Conservation (phyloP, 2,888 invertebrate genomes). For the Diadegma fenestrale region DNA sequence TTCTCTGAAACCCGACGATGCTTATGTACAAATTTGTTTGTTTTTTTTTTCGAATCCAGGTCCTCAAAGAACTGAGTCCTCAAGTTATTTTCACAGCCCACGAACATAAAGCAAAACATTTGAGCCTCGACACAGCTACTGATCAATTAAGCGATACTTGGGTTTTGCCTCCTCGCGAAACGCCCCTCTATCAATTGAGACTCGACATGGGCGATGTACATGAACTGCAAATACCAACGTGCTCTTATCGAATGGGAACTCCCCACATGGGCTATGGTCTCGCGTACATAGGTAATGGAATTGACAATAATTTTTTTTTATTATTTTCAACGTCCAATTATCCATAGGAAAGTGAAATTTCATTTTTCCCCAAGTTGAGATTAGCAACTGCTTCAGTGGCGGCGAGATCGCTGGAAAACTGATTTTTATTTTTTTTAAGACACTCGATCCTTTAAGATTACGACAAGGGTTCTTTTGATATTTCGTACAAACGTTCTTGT, state of each 20-base stretch:
- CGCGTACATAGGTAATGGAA: conserved; percentile 90
- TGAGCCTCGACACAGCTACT: conserved; percentile 81
- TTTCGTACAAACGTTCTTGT: too few species aligned
- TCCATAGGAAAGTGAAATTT: background rate
- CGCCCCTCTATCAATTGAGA: conserved; percentile 84
- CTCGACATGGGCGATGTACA: conserved; percentile 85
- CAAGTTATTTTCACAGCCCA: conserved; percentile 90
- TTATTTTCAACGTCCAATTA: background rate
- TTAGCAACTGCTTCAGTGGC: background rate
- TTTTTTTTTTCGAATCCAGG: conserved; percentile 83
- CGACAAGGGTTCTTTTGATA: too few species aligned
- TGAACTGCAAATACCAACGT: conserved; percentile 96
- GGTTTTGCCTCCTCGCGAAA: conserved; percentile 80
- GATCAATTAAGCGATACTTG: conserved; percentile 82
- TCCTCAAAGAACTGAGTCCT: conserved; percentile 88
- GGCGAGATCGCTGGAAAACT: too few species aligned
- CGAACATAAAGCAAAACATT: conserved; percentile 89
- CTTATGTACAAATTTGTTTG: background rate
- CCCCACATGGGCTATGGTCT: conserved; percentile 94
- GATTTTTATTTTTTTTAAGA: too few species aligned
- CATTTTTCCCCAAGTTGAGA: background rate
- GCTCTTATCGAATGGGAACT: conserved; percentile 98
- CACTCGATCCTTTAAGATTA: too few species aligned
- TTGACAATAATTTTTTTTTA: conserved; percentile 73
- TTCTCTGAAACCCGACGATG: background rate